These are phyloP conservation scores for Tiliacea aurago DNA, from an alignment of 2,888 invertebrate species.

Conservation along the genomic window DNA sequence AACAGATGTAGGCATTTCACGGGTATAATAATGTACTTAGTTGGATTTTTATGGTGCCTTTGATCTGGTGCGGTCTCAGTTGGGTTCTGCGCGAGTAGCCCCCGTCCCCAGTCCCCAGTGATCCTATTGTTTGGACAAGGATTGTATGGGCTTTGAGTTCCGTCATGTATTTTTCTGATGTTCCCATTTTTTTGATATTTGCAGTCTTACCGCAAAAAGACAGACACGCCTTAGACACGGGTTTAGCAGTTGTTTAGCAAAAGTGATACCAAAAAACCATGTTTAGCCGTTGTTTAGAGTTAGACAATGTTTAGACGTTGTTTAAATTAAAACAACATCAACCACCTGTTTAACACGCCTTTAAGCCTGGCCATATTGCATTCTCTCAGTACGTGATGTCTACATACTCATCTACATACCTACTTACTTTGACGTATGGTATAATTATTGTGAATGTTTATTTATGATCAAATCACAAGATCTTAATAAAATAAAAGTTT, in stretches of 20 bases:
- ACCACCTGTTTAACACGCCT: too few species aligned
- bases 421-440: background rate
- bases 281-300: too few species aligned
- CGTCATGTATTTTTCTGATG: conserved; percentile 29
- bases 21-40: conserved; percentile 90
- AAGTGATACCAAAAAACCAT: too few species aligned
- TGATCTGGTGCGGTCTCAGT: conserved; percentile 81
- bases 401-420: background rate
- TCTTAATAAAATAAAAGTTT: background rate
- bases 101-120: conserved; percentile 49
- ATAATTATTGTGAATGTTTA: background rate
- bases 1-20: conserved; percentile 90
- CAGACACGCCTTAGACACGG: too few species aligned
- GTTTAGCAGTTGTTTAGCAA: too few species aligned
- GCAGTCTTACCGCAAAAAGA: too few species aligned
- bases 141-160: conserved; percentile 32
- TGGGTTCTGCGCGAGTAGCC: conserved; percentile 61
- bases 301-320: too few species aligned
- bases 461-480: background rate
- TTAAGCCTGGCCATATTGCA: too few species aligned
- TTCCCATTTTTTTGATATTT: conserved; percentile 19
- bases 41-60: conserved; percentile 87
- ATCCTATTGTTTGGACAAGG: conserved; percentile 57
- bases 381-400: too few species aligned
- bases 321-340: too few species aligned